phyloP scores from a whole-genome alignment of 2,113 vertebrate genomes.

The Eurypyga helias region DNA sequence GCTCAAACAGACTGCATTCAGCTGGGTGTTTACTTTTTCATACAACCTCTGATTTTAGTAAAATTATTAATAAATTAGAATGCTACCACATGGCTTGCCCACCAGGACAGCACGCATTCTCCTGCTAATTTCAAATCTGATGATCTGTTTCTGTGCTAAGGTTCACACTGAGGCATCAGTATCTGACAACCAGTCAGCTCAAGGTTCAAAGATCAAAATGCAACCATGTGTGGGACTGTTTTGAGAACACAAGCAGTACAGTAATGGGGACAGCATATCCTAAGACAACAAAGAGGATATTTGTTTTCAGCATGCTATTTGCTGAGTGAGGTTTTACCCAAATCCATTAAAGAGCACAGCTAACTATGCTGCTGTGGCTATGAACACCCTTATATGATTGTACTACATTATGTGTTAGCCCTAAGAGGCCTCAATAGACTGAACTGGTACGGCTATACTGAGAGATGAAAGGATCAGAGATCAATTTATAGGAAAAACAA shows the following conservation, averaged over 20 bases:
- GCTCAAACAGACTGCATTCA: slow-evolving; percentile 17
- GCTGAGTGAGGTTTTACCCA: slow-evolving; percentile 13
- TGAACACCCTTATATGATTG: neutral
- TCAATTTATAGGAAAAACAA: slow-evolving; percentile 55
- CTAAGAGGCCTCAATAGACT: neutral
- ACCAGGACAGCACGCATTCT: neutral
- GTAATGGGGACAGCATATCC: neutral
- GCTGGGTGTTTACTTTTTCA: slow-evolving; percentile 21
- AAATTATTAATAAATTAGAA: slow-evolving; percentile 37
- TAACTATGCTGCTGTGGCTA: slow-evolving; percentile 5
- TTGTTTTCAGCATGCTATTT: slow-evolving; percentile 19
- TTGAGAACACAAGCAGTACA: neutral
- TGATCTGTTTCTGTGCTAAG: neutral
- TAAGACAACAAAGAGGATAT: slow-evolving; percentile 1
- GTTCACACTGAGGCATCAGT: neutral
- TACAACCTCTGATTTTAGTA: neutral
- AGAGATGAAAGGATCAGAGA: slow-evolving; percentile 56
- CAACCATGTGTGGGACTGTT: rapidly evolving
- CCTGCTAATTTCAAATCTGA: neutral
- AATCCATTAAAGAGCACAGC: slow-evolving; percentile 4
- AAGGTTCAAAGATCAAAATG: slow-evolving; percentile 26
- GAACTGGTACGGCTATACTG: neutral
- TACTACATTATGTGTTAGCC: neutral
- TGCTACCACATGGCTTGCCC: neutral
- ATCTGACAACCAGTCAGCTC: neutral